These are phyloP conservation scores for Cataglyphis albicans DNA, from an alignment of 2,888 invertebrate species.

Conservation along the genomic window DNA sequence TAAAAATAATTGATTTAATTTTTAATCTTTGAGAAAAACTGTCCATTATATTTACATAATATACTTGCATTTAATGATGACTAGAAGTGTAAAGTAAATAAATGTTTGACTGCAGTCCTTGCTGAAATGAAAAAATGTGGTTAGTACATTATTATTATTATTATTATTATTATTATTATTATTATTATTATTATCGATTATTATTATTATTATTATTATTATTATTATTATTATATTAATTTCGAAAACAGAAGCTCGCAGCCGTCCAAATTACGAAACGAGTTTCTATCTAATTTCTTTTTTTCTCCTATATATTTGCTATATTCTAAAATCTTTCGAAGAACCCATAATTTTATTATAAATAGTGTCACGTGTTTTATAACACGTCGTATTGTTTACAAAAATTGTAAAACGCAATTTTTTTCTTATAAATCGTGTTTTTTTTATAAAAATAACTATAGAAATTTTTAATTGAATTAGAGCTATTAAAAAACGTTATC, in stretches of 20 bases:
- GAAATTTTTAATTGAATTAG: conserved; percentile 21
- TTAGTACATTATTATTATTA: conserved; percentile 71
- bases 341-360: conserved; percentile 33
- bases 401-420: conserved; percentile 20
- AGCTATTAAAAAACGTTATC: conserved; percentile 29
- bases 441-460: conserved; percentile 21
- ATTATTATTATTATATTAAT: conserved; percentile 38
- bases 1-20: conserved; percentile 26
- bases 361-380: conserved; percentile 12
- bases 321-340: conserved; percentile 37
- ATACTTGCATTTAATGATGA: conserved; percentile 75
- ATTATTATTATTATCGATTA: background rate
- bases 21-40: conserved; percentile 4
- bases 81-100: conserved; percentile 75
- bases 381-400: conserved; percentile 30
- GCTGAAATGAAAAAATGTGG: conserved; percentile 80
- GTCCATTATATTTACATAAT: background rate
- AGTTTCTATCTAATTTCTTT: conserved; percentile 59
- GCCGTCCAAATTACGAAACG: conserved; percentile 76
- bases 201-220: no score
- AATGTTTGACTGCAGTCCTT: conserved; percentile 78
- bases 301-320: conserved; percentile 23
- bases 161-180: no score
- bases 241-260: conserved; percentile 69
- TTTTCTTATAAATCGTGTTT: background rate